Percentiles rank a stretch among this genome's conserved stretches.
phyloP scores from a whole-genome alignment of 2,888 invertebrate species.

The Mesorhabditis spiculigera region DNA sequence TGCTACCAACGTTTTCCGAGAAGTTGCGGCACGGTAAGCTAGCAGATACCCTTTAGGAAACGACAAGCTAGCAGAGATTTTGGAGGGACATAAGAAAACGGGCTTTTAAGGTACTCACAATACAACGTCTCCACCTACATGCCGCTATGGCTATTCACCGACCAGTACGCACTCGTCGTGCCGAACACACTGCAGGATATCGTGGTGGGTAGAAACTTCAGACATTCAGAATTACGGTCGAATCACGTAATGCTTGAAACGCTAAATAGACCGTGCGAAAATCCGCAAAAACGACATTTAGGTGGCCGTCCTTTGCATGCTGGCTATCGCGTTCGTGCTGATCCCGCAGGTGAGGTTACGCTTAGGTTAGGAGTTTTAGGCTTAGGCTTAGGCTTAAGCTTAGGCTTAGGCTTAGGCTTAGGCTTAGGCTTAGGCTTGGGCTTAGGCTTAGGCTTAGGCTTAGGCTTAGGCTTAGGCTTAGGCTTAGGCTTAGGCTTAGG shows the following conservation, averaged over 20 bases:
- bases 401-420: no score
- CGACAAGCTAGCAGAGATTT: not conserved
- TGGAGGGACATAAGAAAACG: no score
- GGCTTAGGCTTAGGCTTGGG: no score
- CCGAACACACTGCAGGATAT: slow-evolving; percentile 48
- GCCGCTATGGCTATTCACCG: slow-evolving; percentile 55
- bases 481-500: not conserved
- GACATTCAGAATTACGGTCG: no score
- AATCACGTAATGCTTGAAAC: no score
- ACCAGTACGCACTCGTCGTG: slow-evolving; percentile 52
- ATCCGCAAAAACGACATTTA: slow-evolving; percentile 18
- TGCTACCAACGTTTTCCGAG: slow-evolving; percentile 41
- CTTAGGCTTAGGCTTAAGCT: no score
- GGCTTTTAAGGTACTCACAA: slow-evolving; percentile 15
- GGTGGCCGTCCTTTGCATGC: slow-evolving; percentile 80
- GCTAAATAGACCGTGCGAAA: no score
- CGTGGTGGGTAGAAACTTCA: slow-evolving; percentile 9
- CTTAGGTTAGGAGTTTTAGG: not conserved
- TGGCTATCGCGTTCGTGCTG: slow-evolving; percentile 85
- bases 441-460: no score
- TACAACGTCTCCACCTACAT: slow-evolving; percentile 54
- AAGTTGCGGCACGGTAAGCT: slow-evolving; percentile 14
- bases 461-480: not conserved
- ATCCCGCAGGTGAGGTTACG: slow-evolving; percentile 70
- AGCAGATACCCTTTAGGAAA: not conserved